Evolutionary conservation across 2,797 vertebrate species (phyloP).

Genomic region (Gymnothorax javanicus): DNA sequence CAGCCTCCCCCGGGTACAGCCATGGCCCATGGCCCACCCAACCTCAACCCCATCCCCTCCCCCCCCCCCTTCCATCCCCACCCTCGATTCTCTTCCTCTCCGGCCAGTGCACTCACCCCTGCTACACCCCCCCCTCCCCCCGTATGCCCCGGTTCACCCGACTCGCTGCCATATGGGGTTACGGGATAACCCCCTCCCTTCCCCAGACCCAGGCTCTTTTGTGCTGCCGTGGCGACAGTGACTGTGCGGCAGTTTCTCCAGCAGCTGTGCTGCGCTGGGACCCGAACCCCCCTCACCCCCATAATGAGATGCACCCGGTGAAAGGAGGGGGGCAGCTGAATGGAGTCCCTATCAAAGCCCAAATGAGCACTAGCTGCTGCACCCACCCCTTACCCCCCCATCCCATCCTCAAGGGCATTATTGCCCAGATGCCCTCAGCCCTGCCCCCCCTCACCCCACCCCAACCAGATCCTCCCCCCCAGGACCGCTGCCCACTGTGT

Average conservation of each 20-base stretch:
- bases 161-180: neutral
- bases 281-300: constrained; percentile 25
- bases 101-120: neutral
- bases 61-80: too few species aligned
- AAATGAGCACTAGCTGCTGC: constrained; percentile 28
- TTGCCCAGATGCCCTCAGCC: constrained; percentile 71
- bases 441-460: neutral
- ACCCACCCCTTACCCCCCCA: neutral
- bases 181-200: neutral
- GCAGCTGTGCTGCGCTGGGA: constrained; percentile 64
- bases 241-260: constrained; percentile 50
- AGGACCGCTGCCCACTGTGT: neutral
- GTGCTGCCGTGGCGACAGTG: constrained; percentile 51
- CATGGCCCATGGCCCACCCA: neutral
- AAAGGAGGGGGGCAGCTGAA: constrained; percentile 72
- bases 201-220: constrained; percentile 48
- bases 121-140: neutral
- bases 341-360: constrained; percentile 48
- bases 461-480: constrained; percentile 38
- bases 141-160: constrained; percentile 39
- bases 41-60: neutral
- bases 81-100: neutral
- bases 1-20: neutral
- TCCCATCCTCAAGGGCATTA: constrained; percentile 60
- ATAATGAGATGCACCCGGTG: constrained; percentile 76